phyloP scores from a whole-genome alignment of 1,140 invertebrate genomes.

The Philaenus spumarius region DNA sequence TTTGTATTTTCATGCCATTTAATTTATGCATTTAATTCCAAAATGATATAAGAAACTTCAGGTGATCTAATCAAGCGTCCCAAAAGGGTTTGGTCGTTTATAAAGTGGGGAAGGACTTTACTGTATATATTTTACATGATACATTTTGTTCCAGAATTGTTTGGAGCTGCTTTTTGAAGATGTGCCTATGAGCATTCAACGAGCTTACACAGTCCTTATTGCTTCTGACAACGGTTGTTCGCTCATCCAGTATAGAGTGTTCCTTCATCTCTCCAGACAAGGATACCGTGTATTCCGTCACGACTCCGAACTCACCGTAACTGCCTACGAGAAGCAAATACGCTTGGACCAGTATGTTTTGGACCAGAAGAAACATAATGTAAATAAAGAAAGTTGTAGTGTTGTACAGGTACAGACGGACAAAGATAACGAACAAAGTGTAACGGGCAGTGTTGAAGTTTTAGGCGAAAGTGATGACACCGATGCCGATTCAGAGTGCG shows the following conservation, averaged over 20 bases:
- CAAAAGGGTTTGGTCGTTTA: no score
- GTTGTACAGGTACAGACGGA: background rate
- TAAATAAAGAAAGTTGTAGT: conserved; percentile 19
- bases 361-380: background rate
- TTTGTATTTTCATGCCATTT: no score
- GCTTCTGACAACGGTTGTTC: conserved; percentile 41
- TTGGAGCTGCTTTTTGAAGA: conserved; percentile 48
- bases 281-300: conserved; percentile 42
- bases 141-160: conserved; percentile 47
- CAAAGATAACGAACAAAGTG: background rate
- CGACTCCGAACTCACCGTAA: conserved; percentile 26
- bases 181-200: conserved; percentile 51
- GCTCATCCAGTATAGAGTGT: conserved; percentile 52
- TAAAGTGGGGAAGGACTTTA: no score
- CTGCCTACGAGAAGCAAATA: conserved; percentile 28
- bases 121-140: no score
- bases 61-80: no score
- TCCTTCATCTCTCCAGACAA: conserved; percentile 48
- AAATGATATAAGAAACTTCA: no score
- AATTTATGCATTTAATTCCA: no score
- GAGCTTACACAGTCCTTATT: conserved; percentile 51
- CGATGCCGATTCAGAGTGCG: conserved; percentile 19
- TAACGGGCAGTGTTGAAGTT: background rate
- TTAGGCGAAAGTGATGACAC: background rate
- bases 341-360: conserved; percentile 11